Evolutionary conservation across 1,140 invertebrate genomes (phyloP), one percentile per base, ranked within the genome.

Genomic region (Myzus persicae): DNA sequence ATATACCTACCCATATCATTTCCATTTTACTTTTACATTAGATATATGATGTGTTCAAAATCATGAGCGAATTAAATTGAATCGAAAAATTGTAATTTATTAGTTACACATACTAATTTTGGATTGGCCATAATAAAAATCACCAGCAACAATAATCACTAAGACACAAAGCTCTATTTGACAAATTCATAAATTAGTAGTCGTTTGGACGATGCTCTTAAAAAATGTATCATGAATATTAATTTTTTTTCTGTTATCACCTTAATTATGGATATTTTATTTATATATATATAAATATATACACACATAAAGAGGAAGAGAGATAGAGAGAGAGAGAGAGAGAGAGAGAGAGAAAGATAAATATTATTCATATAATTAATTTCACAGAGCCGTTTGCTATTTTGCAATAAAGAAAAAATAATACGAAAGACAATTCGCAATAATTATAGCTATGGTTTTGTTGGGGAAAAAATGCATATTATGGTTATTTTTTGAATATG

Each of bases 341-440:
- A 44, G 42, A 8, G 42, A 44, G 42, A 51, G 48, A 20, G 22
- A 51, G 48, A 54, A 1, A 26, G 24, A 54, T 26, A 54, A 54
- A 26, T 54, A 54, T 54, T 44, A 42, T 85, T 22, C 40, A 85
- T 85, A 85, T 48, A 88, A 88, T 88, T 46, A 88, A 88, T n/a
- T 48, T 88, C 7, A 88, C n/a, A 6, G 44, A 88, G 31, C 31
- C 22, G 18, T 48, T n/a, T n/a, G 8, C 6, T 88, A 48, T 88
- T 87, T 48, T 48, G 14, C 18, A 88, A 46, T 44, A 18, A 48
- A 48, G 14, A 46, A 48, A 85, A 85, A 42, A 88, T 5, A 42
- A 51, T 51, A 88, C 31, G 22, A 46, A 85, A 44, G 81, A 38
- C 42, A 46, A 31, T 36, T 36, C n/a, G n/a, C n/a, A n/a, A 26